These are phyloP conservation scores for Caranx melampygus DNA, from an alignment of 2,113 vertebrate species.

Conservation along the genomic window DNA sequence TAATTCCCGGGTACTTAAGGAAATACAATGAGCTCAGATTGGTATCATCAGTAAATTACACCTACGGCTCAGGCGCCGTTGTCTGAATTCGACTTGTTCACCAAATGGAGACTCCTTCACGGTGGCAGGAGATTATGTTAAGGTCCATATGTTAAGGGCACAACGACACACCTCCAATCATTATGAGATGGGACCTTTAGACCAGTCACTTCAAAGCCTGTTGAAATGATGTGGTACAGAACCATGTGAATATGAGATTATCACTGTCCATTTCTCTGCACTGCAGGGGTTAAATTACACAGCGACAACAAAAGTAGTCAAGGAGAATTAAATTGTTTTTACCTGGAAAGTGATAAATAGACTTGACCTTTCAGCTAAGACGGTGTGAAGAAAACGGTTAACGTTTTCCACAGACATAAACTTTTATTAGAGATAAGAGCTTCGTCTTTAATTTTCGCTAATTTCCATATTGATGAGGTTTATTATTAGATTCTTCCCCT, in stretches of 20 bases:
- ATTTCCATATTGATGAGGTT: neutral
- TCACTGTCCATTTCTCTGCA: neutral
- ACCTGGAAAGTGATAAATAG: conserved; percentile 33
- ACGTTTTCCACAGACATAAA: neutral
- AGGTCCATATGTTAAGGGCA: conserved; percentile 47
- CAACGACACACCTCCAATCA: conserved; percentile 32
- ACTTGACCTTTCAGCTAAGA: conserved; percentile 15
- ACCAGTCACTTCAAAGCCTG: conserved; percentile 38
- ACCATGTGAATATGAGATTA: conserved; percentile 4
- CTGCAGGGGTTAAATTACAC: conserved; percentile 16
- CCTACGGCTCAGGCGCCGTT: conserved; percentile 56
- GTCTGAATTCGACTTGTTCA: conserved; percentile 40
- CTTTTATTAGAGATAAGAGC: too few species aligned
- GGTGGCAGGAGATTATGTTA: conserved; percentile 47
- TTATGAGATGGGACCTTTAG: conserved; percentile 20
- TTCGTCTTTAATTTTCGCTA: neutral
- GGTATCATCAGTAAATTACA: conserved; percentile 78
- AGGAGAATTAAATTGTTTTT: conserved; percentile 9
- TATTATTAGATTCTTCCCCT: neutral
- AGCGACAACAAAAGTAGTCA: conserved; percentile 6
- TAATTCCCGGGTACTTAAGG: conserved; percentile 72
- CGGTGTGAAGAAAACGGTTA: neutral
- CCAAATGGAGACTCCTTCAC: conserved; percentile 40
- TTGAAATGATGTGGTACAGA: neutral
- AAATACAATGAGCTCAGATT: conserved; percentile 76